A percentile compares a stretch with the other conserved stretches of the same genome.
Evolutionary conservation across 2,888 invertebrate species (phyloP).

Genomic region (Smittia aterrima): DNA sequence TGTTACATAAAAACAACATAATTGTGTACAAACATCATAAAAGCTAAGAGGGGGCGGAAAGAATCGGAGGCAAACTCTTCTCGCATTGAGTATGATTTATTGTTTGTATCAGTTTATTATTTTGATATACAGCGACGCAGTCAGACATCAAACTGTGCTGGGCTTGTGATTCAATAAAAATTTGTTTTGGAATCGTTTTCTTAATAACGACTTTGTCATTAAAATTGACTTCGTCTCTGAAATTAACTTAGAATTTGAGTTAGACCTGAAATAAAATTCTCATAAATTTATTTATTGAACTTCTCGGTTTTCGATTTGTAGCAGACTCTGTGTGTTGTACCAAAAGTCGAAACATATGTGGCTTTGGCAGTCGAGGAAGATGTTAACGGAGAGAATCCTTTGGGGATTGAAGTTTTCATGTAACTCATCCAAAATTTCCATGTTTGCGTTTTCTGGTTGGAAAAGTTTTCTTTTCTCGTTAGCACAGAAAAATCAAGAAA

Average conservation of each 20-base stretch:
- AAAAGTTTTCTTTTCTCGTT: conserved; percentile 1
- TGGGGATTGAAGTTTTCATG: conserved; percentile 27
- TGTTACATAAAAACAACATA: conserved; percentile 40
- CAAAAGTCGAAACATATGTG: conserved; percentile 35
- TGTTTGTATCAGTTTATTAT: conserved; percentile 38
- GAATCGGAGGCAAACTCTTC: background rate
- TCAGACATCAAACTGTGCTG: background rate
- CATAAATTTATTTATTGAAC: conserved; percentile 2
- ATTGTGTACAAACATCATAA: conserved; percentile 42
- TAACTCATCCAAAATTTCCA: conserved; percentile 19
- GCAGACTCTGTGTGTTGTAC: background rate
- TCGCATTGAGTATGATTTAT: conserved; percentile 35
- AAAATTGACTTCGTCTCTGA: too few species aligned
- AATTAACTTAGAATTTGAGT: background rate
- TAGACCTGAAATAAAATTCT: too few species aligned
- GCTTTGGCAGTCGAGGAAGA: conserved; percentile 13
- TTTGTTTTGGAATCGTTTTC: background rate
- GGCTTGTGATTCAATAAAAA: background rate
- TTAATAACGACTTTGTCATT: too few species aligned
- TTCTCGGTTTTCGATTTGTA: background rate
- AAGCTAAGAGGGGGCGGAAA: background rate
- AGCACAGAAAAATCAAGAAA: background rate
- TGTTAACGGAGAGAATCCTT: conserved; percentile 16
- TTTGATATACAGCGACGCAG: conserved; percentile 28
- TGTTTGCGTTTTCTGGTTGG: background rate